Evolutionary conservation across 2,797 vertebrate genomes (phyloP).

Genomic region (Bradypus variegatus): DNA sequence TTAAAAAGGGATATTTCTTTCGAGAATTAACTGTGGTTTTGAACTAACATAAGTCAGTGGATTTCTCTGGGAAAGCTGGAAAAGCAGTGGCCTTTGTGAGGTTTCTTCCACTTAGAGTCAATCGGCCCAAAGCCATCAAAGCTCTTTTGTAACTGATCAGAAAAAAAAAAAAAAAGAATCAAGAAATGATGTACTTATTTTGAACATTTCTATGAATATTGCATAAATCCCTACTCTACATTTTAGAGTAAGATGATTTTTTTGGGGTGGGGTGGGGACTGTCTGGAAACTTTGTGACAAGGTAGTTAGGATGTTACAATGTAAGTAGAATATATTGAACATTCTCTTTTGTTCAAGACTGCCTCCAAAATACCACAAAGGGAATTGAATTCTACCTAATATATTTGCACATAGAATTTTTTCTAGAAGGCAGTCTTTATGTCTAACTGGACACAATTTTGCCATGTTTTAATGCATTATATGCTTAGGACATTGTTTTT

Average conservation of each 20-base stretch:
- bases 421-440: neutral
- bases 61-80: slow-evolving; percentile 11
- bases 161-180: neutral
- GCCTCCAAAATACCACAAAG: neutral
- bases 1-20: neutral
- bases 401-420: slow-evolving; percentile 9
- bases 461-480: neutral
- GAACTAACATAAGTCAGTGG: neutral
- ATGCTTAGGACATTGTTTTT: neutral
- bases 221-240: neutral
- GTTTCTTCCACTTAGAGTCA: neutral
- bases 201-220: neutral
- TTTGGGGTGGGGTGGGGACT: neutral
- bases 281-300: neutral
- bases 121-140: neutral
- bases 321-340: slow-evolving; percentile 4
- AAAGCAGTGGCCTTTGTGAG: neutral
- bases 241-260: neutral
- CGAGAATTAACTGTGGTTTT: neutral
- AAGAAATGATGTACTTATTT: neutral
- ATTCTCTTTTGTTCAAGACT: neutral
- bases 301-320: neutral
- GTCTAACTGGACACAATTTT: neutral
- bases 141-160: slow-evolving; percentile 19
- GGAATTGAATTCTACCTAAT: neutral